Base-by-base conservation (phyloP, 2,888 invertebrate genomes). In the Epiperipatus broadwayi region DNA sequence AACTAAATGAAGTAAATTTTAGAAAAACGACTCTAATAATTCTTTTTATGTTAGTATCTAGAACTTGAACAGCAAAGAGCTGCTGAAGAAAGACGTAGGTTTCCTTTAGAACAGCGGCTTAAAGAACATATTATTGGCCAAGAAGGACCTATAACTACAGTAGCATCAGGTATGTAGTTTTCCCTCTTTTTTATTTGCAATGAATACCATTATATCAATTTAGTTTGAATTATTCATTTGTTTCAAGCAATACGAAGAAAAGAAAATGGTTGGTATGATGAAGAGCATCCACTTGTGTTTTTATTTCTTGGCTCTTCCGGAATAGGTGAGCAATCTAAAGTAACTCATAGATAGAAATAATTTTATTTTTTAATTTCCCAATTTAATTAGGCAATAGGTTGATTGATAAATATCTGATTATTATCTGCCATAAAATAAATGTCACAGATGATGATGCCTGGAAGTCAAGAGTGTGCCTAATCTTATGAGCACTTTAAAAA, bases 251-350 rank as follows among this genome's bases (percentile, higher is more conserved):
- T 87, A 39, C 66, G 85, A 42, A 66, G 87, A 46, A 85, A 84
- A 61, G 83, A 87, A 63, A 85, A 83, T 65, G 85, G 85, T 21
- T 85, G 84, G 84, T 73, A 74, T 37, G 85, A 87, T 59, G 84
- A 81, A 50, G 83, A 85, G 46, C 85, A 85, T 59, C 85, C 85
- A 14, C 65, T 87, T 20, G 85, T 87, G 12, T 84, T 87, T 56
- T 67, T 87, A 5, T 87, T 87, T 60, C 65, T 87, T 42, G 87
- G 87, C 35, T 83, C 83, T 37, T 85, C 84, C n/a, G 87, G 87
- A 8, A 84, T 87, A 53, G 87, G 87, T 55, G 44, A 45, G 46
- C 32, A 21, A 15, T 32, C 16, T 32, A 18, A 14, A 32, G 4
- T 4, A n/a, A n/a, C n/a, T n/a, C n/a, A n/a, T n/a, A n/a, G n/a